Base-by-base conservation (phyloP, 2,113 vertebrate species). In the Oenanthe oenanthe region DNA sequence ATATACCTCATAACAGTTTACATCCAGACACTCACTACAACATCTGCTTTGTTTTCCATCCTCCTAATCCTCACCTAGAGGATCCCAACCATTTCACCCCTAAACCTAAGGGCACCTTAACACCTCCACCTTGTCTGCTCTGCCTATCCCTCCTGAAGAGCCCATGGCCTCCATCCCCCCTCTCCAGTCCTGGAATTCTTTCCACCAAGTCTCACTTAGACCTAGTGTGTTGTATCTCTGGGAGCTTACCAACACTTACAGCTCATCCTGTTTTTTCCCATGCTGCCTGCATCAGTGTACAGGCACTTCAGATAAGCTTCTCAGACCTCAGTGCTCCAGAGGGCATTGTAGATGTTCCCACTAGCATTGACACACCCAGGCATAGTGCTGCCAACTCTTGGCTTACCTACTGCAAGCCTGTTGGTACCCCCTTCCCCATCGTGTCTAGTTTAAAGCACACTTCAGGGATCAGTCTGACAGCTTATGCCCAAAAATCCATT, bases 201-300 rank as follows among this genome's bases (percentile, higher is more conserved):
- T 53, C 24, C 28, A 50, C 9, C 7, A 67, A 50, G 4, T 45
- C 7, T 66, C 17, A 14, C 13, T 34, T 56, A 50, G 17, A 34
- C 29, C 29, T 24, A 13, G 12, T 4, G 18, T 50, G 24, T 15
- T 17, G 6, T 36, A 54, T 19, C 8, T 67, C 36, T 47, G 58
- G 36, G n/a, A 73, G 18, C 2, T 56, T 36, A 38, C 5, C 14
- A 70, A 42, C 3, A 4, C 13, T 65, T 38, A 7, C 9, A 36
- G 18, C 26, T 63, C 50, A 32, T 40, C 28, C 32, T 73, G 24
- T 17, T 56, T 34, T 31, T 81, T 71, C 28, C 66, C 16, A 25
- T 12, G 10, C 28, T 50, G 28, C 1, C 5, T 61, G 19, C 0
- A 3, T 34, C 4, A 0, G 4, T 61, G 36, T 38, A 26, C 43